Percentiles rank a stretch among this genome's conserved stretches.
These are phyloP conservation scores for Xylocampa areola DNA, from an alignment of 2,888 invertebrate species.

Conservation along the genomic window DNA sequence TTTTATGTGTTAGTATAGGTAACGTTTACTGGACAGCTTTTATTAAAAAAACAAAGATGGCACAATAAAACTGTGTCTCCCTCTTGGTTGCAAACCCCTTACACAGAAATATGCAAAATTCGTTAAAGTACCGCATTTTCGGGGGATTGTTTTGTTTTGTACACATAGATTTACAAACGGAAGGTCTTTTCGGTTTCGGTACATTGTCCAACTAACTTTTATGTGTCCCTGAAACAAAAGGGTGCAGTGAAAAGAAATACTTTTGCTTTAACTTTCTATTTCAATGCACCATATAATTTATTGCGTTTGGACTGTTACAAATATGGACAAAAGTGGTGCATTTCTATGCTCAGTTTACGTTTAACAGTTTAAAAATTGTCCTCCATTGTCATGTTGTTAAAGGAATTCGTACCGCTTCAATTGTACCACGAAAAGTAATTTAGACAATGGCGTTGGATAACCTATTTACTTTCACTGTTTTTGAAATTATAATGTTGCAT, in stretches of 20 bases:
- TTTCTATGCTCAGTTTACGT: constrained; percentile 45
- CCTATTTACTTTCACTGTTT: constrained; percentile 8
- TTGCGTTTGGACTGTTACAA: constrained; percentile 60
- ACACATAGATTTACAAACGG: constrained; percentile 55
- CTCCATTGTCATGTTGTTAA: constrained; percentile 32
- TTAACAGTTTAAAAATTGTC: constrained; percentile 30
- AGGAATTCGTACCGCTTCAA: constrained; percentile 36
- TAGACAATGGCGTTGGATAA: constrained; percentile 10
- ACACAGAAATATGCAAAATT: constrained; percentile 31
- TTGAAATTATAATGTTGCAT: constrained; percentile 1
- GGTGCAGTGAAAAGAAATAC: constrained; percentile 42
- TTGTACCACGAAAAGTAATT: constrained; percentile 20
- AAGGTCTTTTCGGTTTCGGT: constrained; percentile 65
- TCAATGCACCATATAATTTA: constrained; percentile 61
- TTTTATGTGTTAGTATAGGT: constrained; percentile 5
- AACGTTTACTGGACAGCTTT: background rate
- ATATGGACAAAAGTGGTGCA: constrained; percentile 63
- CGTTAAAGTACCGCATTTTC: constrained; percentile 30
- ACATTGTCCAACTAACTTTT: constrained; percentile 55
- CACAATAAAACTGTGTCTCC: constrained; percentile 10
- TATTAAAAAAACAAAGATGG: constrained; percentile 1
- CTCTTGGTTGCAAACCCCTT: constrained; percentile 14
- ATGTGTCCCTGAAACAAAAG: constrained; percentile 58
- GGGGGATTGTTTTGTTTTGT: constrained; percentile 24
- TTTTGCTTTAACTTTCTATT: constrained; percentile 67